Base-by-base conservation (phyloP, 2,113 vertebrate genomes). In the Phylloscopus trochiloides region DNA sequence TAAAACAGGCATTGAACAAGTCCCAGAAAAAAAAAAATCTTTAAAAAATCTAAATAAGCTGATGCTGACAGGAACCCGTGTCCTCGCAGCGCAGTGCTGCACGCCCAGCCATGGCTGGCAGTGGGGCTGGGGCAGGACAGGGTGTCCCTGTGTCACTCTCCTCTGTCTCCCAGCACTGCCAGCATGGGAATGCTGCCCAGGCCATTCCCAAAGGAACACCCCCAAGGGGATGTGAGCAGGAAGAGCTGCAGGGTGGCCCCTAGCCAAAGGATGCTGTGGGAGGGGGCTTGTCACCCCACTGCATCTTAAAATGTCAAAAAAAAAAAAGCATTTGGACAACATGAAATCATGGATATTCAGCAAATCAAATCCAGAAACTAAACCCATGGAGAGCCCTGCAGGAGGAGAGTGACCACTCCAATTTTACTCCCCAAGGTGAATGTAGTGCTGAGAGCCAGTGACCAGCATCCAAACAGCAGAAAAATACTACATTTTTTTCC, bases 71-170 rank as follows among this genome's bases (percentile, higher is more conserved):
- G 73, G 43, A 54, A 63, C 15, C 19, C 0, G 1, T 7, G 58
- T 68, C 62, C 66, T 22, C 0, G 1, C 57, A 26, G 63, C 3
- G 1, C 0, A 1, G 61, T 32, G 52, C 74, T 16, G 36, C 1
- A 5, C 29, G 38, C 77, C 81, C 32, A 10, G 86, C 63, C 2
- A 1, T 0, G 34, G 38, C 8, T 8, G 34, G 73, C 10, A 7
- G 3, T 0, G 22, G 32, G 82, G 85, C 72, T 29, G 71, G 8
- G 66, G 36, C 51, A 43, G 76, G 57, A 87, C 1, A 0, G 21
- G 2, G 32, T 10, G 40, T 32, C 85, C 2, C 0, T 10, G 77
- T 40, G 40, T 40, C 55, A 32, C 57, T 55, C 19, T 13, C 19
- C 72, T 1, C 12, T 3, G 3, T n/a, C 71, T 48, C 55, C 48